These are phyloP conservation scores for Pammene aurita DNA, from an alignment of 2,888 invertebrate genomes.

Conservation along the genomic window DNA sequence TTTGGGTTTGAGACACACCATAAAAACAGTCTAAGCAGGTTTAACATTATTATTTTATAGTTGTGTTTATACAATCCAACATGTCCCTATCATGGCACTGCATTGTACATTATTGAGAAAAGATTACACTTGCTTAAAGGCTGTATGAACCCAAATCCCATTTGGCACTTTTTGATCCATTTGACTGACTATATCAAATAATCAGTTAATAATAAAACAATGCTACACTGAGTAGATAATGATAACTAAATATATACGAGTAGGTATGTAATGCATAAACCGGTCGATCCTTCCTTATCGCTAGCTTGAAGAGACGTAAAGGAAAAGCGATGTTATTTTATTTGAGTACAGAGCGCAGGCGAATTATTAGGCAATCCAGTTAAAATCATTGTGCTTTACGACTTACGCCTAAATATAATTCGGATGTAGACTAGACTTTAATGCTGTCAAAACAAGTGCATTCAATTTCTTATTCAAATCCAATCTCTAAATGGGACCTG, in stretches of 20 bases:
- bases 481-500: no score
- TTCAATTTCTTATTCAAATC: no score
- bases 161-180: slow-evolving; percentile 8
- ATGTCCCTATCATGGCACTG: background rate
- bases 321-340: background rate
- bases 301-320: slow-evolving; percentile 27
- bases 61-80: no score
- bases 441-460: no score
- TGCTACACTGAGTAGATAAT: background rate
- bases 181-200: background rate
- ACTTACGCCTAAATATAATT: no score
- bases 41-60: no score
- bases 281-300: slow-evolving; percentile 22
- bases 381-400: no score
- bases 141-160: background rate
- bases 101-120: slow-evolving; percentile 6
- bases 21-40: no score
- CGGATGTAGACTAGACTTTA: no score
- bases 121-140: background rate
- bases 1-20: no score
- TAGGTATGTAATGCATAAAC: slow-evolving; percentile 16
- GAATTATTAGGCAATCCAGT: background rate
- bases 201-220: slow-evolving; percentile 2
- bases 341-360: background rate
- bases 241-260: no score